Evolutionary conservation across 2,113 vertebrate species (phyloP).

Genomic region (Acrocephalus arundinaceus): DNA sequence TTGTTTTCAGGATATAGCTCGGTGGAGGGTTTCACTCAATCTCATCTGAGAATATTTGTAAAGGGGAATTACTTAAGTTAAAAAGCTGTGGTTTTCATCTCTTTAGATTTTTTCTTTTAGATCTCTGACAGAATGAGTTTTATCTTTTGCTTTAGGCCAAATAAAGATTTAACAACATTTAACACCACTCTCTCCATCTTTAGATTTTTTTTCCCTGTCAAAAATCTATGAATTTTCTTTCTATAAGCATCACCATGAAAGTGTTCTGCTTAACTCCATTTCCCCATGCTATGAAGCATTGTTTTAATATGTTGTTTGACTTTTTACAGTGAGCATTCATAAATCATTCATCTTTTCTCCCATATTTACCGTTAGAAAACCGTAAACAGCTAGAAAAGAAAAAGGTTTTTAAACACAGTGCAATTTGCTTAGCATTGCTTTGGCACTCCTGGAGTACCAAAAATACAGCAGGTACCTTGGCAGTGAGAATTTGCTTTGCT

Average conservation of each 20-base stretch:
- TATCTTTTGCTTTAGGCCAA: neutral
- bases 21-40: neutral
- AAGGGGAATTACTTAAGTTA: neutral
- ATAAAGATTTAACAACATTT: conserved; percentile 3
- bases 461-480: neutral
- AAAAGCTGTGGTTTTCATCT: neutral
- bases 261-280: neutral
- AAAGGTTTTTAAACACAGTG: neutral
- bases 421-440: neutral
- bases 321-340: conserved; percentile 5
- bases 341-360: conserved; percentile 17
- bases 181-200: neutral
- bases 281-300: neutral
- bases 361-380: neutral
- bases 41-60: neutral
- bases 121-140: neutral
- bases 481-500: neutral
- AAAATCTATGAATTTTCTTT: neutral
- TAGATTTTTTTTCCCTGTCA: neutral
- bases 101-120: neutral
- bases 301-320: conserved; percentile 49
- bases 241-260: conserved; percentile 1
- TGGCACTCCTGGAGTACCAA: neutral
- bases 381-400: conserved; percentile 10
- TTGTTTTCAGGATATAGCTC: neutral